Evolutionary conservation across 2,888 invertebrate genomes (phyloP), one percentile per base, ranked within the genome.

Genomic region (Campoplex capitator): DNA sequence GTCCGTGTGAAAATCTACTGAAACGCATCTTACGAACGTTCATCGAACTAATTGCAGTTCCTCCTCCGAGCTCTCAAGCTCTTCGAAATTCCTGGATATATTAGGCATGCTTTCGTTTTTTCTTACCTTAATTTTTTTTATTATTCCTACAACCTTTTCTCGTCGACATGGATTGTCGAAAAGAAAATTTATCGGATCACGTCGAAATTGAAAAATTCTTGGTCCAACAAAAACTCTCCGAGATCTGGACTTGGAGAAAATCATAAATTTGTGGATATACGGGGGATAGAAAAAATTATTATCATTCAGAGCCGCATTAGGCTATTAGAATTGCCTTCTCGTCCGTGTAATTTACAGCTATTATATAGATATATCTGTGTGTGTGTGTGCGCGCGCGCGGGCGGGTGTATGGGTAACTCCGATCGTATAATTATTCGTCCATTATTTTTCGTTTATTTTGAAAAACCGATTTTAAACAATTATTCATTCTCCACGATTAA

Each of bases 81-180:
- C 42, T n/a, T 18, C 45, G 18, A 65, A 76, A 76, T 76, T 76
- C 76, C 76, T 76, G 48, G 51, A 76, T 78, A 75, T 42, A 75
- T 75, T 28, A 32, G 0, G 4, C 32, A 4, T 68, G 38, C 78
- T 54, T 54, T 68, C 78, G 38, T 70, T 54, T 16, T 51, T 56
- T 48, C 23, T 11, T 8, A 23, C 18, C 4, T n/a, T n/a, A 11
- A 67, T 38, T 58, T 23, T 45, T 18, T 32, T 23, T 23, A 23
- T 23, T 23, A 23, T 23, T 11, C 2, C 16, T 51, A 38, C 32
- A 18, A 48, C 23, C 23, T 9, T 28, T 70, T 6, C 23, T 16
- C 35, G 58, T 16, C 38, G 38, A 38, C 38, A 6, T 38, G 38
- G 6, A 38, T 38, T 38, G 6, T 38, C 38, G 35, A 13, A 75